Percentiles rank a stretch among this genome's conserved stretches.
Evolutionary conservation across 2,797 vertebrate species (phyloP).

Genomic region (Neostethus bicornis): DNA sequence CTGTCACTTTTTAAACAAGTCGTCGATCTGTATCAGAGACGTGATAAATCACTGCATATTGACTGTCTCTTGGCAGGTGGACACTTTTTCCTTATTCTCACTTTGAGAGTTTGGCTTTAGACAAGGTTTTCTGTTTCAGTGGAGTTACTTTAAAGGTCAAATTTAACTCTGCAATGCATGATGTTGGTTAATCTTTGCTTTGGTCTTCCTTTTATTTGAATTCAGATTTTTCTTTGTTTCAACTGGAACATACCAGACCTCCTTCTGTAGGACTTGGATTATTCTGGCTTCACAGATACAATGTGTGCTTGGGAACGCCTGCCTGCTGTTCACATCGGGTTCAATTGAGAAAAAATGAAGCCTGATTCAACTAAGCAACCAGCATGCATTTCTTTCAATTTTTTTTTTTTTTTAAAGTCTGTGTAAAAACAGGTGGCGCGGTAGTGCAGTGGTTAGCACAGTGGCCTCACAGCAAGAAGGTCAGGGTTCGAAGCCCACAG

Average conservation of each 20-base stretch:
- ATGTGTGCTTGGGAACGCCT: not conserved
- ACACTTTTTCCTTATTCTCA: slow-evolving; percentile 18
- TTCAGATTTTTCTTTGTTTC: not conserved
- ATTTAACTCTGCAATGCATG: no score
- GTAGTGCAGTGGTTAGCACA: no score
- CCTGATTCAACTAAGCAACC: not conserved
- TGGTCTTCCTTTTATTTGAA: not conserved
- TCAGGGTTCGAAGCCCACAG: no score
- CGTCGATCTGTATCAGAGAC: slow-evolving; percentile 3
- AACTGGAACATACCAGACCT: no score
- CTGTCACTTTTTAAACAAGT: slow-evolving; percentile 10
- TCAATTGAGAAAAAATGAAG: not conserved
- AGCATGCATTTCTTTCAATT: no score
- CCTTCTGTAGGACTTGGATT: not conserved
- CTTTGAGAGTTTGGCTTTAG: not conserved
- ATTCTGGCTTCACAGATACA: not conserved
- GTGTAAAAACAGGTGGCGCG: no score
- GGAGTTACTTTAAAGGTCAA: not conserved
- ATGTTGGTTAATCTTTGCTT: not conserved
- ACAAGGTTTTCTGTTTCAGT: not conserved
- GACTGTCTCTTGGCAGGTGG: slow-evolving; percentile 9
- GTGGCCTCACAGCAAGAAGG: no score
- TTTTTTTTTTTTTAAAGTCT: no score
- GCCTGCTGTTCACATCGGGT: no score
- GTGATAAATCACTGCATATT: slow-evolving; percentile 5